Evolutionary conservation across 2,888 invertebrate species (phyloP).

Genomic region (Geophilus truncorum): DNA sequence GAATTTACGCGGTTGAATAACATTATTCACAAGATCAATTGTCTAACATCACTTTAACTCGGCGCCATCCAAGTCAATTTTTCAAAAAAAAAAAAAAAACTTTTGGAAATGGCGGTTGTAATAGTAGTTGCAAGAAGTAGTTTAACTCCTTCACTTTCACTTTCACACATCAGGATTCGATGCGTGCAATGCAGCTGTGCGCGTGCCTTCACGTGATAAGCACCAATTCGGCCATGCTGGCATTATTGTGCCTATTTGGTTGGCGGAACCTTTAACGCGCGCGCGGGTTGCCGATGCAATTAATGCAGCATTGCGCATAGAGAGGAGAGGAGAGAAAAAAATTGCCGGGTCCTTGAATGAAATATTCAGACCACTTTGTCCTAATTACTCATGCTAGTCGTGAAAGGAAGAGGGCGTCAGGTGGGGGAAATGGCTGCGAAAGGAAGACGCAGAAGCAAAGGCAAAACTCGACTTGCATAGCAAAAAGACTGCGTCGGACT

Average conservation of each 20-base stretch:
- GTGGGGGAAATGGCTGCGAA: neutral
- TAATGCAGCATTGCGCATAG: neutral
- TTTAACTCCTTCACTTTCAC: neutral
- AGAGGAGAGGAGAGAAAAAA: neutral
- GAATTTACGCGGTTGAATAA: neutral
- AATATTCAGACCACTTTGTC: slow-evolving; percentile 11
- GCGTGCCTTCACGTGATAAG: neutral
- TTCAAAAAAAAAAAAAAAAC: too few species aligned
- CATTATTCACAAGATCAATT: neutral
- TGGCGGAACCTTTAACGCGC: neutral
- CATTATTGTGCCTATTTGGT: neutral
- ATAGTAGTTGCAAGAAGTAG: neutral
- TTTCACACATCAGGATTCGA: neutral
- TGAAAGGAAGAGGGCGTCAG: slow-evolving; percentile 13
- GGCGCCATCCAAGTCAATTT: too few species aligned
- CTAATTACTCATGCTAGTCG: slow-evolving; percentile 13
- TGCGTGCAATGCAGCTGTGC: neutral
- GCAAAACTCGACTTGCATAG: neutral
- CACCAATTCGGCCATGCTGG: neutral
- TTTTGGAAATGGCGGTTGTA: too few species aligned
- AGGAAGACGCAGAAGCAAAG: neutral
- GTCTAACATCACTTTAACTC: neutral
- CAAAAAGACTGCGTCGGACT: neutral
- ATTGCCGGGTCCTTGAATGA: neutral
- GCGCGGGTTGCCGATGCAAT: neutral